Percentiles rank a stretch among this genome's conserved stretches.
Evolutionary conservation across 2,888 invertebrate species (phyloP).

Genomic region (Plebejus melissa): DNA sequence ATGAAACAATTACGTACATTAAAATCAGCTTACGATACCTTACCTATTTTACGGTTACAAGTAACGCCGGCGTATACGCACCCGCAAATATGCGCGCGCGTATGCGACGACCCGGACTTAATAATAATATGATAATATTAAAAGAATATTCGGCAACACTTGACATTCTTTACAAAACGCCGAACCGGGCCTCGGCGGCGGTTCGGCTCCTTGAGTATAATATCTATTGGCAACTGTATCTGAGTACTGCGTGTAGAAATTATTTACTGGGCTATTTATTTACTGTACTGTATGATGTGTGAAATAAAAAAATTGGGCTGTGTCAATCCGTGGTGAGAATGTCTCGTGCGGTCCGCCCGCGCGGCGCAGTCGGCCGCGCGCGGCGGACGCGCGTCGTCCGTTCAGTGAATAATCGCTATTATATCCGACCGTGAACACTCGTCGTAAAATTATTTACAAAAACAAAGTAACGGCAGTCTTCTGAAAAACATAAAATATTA

Average conservation of each 20-base stretch:
- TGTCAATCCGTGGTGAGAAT: constrained; percentile 64
- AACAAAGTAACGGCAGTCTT: constrained; percentile 71
- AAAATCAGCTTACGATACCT: constrained; percentile 75
- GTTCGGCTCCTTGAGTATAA: constrained; percentile 52
- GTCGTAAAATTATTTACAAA: constrained; percentile 56
- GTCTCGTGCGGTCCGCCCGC: constrained; percentile 53
- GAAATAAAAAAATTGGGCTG: constrained; percentile 65
- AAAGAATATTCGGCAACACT: constrained; percentile 78
- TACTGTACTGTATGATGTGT: constrained; percentile 54
- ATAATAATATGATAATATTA: constrained; percentile 74
- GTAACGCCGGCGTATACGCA: constrained; percentile 53
- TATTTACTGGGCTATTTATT: constrained; percentile 73
- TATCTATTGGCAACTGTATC: constrained; percentile 70
- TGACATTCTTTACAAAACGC: constrained; percentile 66
- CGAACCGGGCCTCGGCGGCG: constrained; percentile 44
- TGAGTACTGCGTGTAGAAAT: constrained; percentile 56
- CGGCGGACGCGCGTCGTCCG: constrained; percentile 33
- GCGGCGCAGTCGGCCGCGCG: constrained; percentile 19
- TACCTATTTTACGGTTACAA: constrained; percentile 74
- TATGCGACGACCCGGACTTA: constrained; percentile 58
- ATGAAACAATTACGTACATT: constrained; percentile 75
- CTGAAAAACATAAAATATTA: constrained; percentile 67
- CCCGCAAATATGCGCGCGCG: constrained; percentile 39
- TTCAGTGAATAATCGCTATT: constrained; percentile 75
- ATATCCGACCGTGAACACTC: constrained; percentile 49